Percentiles rank a stretch among this genome's conserved stretches.
Evolutionary conservation across 2,797 vertebrate genomes (phyloP).

Genomic region (Xenops minutus): DNA sequence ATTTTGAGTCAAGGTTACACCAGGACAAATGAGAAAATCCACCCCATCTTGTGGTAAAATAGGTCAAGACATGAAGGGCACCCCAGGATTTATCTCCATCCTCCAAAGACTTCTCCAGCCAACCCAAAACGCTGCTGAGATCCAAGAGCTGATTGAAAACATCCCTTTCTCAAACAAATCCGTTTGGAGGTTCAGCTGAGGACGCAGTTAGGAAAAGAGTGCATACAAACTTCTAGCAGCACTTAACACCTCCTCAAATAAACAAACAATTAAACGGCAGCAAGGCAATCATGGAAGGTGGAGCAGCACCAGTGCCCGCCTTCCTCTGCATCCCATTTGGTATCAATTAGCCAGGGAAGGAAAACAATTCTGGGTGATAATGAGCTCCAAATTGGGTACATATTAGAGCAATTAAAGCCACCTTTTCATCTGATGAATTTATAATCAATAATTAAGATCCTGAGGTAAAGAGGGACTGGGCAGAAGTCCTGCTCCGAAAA

Average conservation of each 20-base stretch:
- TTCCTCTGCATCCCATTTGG: constrained; percentile 54
- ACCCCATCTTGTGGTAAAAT: background rate
- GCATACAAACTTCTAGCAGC: background rate
- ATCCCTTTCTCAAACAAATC: background rate
- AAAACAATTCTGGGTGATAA: constrained; percentile 69
- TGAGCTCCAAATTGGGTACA: constrained; percentile 70
- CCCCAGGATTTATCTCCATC: background rate
- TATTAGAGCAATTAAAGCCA: constrained; percentile 70
- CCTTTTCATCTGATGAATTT: constrained; percentile 71
- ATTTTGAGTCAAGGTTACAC: background rate
- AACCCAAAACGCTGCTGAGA: background rate
- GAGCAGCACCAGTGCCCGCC: background rate
- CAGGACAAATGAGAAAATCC: background rate
- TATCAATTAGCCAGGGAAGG: constrained; percentile 66
- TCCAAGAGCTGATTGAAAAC: background rate
- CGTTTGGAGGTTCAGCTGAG: constrained; percentile 21
- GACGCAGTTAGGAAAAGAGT: background rate
- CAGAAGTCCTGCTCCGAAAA: constrained; percentile 58
- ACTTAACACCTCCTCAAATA: constrained; percentile 42
- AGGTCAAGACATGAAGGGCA: background rate
- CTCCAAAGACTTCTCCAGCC: constrained; percentile 2
- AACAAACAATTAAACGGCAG: constrained; percentile 31
- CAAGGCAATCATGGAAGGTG: background rate
- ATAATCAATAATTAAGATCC: constrained; percentile 75
- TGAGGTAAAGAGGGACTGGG: constrained; percentile 64